These are phyloP conservation scores for Melanaphis sacchari DNA, from an alignment of 1,140 invertebrate genomes.

Conservation along the genomic window DNA sequence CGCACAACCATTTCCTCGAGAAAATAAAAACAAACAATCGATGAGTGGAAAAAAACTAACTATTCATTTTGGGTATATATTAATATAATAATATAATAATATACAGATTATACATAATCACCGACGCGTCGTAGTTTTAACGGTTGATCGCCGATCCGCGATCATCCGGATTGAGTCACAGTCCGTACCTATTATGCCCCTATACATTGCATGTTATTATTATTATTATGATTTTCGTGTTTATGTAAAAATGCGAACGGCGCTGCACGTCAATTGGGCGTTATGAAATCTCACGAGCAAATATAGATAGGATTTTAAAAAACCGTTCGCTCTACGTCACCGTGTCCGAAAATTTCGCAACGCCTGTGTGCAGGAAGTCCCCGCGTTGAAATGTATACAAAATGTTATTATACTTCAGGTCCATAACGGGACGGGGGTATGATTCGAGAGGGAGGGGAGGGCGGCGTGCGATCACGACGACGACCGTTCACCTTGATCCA, in stretches of 20 bases:
- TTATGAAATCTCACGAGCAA: not conserved
- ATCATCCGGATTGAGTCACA: not conserved
- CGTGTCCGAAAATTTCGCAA: not conserved
- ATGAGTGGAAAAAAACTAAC: not conserved
- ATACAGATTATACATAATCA: not conserved
- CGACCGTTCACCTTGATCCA: conserved; percentile 50
- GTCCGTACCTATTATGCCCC: not conserved
- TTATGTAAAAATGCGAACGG: not conserved
- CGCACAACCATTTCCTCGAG: not conserved
- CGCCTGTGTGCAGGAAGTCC: not conserved
- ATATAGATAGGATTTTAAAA: not conserved
- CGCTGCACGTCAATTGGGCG: not conserved
- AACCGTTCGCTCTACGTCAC: not conserved
- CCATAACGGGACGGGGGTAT: not conserved
- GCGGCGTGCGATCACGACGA: conserved; percentile 40
- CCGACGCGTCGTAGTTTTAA: not conserved
- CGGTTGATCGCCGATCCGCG: not conserved
- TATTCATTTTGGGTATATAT: not conserved
- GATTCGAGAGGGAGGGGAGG: not conserved
- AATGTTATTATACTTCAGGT: conserved; percentile 1
- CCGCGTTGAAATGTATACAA: not conserved
- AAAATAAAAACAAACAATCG: not conserved
- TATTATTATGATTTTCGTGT: not conserved
- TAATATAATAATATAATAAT: not conserved
- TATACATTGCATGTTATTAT: not conserved